Evolutionary conservation across 2,113 vertebrate genomes (phyloP).

Genomic region (Salvelinus sp.): DNA sequence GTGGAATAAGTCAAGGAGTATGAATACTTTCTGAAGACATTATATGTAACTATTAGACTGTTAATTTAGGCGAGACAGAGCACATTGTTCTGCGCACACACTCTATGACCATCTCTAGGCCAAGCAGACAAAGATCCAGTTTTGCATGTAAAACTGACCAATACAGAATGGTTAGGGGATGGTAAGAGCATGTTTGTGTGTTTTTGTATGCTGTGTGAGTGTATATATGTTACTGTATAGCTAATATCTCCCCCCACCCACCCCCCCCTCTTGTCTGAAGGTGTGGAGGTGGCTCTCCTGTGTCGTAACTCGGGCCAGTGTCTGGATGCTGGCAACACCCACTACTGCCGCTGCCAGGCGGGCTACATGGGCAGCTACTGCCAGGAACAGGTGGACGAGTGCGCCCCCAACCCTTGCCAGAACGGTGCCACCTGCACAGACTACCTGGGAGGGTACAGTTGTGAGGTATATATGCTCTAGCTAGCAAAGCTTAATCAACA

Average conservation of each 20-base stretch:
- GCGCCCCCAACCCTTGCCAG: constrained; percentile 93
- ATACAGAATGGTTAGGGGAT: too few species aligned
- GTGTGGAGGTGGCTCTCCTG: constrained; percentile 80
- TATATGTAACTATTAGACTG: too few species aligned
- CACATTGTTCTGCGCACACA: too few species aligned
- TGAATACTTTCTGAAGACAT: too few species aligned
- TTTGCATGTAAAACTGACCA: too few species aligned
- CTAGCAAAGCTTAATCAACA: background rate
- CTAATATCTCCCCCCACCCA: background rate
- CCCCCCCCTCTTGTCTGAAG: constrained; percentile 60
- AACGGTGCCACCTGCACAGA: constrained; percentile 94
- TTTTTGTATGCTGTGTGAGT: background rate
- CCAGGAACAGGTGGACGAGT: constrained; percentile 95
- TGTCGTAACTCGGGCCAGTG: constrained; percentile 92
- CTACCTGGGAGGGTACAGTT: constrained; percentile 94
- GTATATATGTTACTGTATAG: background rate
- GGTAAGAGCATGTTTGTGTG: background rate
- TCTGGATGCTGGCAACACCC: constrained; percentile 86
- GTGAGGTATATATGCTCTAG: constrained; percentile 76
- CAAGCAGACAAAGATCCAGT: too few species aligned
- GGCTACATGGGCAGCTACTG: constrained; percentile 98
- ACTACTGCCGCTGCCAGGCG: constrained; percentile 92
- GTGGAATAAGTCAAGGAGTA: too few species aligned
- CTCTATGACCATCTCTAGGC: too few species aligned
- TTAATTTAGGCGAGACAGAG: too few species aligned